Evolutionary conservation across 2,797 vertebrate species (phyloP).

Genomic region (Anguilla pacifica): DNA sequence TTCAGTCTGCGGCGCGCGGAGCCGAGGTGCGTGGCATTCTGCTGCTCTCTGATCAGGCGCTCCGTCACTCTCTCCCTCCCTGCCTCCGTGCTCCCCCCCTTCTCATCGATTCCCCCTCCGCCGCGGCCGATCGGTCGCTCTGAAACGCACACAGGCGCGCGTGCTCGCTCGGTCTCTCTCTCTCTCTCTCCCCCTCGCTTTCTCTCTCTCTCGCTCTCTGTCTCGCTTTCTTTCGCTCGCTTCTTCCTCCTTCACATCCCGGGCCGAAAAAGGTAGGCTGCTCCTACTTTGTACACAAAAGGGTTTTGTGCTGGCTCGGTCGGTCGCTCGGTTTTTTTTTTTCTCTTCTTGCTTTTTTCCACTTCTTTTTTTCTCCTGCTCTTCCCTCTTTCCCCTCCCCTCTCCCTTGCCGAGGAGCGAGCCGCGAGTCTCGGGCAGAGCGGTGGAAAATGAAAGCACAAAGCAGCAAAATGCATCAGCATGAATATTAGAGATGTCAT

Average conservation of each 20-base stretch:
- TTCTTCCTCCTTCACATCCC: background rate
- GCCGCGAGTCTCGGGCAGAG: constrained; percentile 56
- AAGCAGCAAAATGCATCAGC: constrained; percentile 99
- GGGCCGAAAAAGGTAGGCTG: background rate
- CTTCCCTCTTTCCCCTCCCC: background rate
- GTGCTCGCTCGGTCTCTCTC: background rate
- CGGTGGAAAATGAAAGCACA: constrained; percentile 93
- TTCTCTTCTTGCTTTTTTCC: background rate
- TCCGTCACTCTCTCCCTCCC: background rate
- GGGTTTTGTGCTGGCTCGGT: background rate
- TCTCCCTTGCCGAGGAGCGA: too few relatives aligned
- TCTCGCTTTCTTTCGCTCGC: background rate
- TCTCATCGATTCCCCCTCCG: too few relatives aligned
- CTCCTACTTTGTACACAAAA: too few relatives aligned
- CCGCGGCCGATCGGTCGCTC: background rate
- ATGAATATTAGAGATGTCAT: constrained; percentile 99
- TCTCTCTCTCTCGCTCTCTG: background rate
- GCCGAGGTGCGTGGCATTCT: constrained; percentile 6
- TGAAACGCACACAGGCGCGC: background rate
- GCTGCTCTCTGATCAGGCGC: background rate
- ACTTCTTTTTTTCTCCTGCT: background rate
- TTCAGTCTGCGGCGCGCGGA: background rate
- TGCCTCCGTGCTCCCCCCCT: background rate
- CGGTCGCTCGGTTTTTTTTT: background rate
- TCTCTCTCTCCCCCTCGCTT: background rate